These are phyloP conservation scores for Amorpha juglandis DNA, from an alignment of 2,888 invertebrate species.

Conservation along the genomic window DNA sequence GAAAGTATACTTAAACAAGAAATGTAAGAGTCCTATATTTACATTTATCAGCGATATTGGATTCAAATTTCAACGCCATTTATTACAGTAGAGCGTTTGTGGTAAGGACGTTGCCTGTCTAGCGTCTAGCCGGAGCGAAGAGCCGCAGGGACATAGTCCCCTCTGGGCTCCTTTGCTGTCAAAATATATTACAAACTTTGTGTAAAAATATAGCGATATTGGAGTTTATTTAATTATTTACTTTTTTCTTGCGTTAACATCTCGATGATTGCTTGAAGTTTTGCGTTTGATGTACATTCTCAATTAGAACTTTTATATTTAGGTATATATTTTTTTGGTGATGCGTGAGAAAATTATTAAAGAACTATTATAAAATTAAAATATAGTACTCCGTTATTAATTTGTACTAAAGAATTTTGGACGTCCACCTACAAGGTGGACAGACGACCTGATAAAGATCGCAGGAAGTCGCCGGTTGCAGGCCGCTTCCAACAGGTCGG, in stretches of 20 bases:
- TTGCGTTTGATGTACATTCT: too few relatives aligned
- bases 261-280: too few relatives aligned
- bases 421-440: too few relatives aligned
- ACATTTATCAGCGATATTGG: neutral
- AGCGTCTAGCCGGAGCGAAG: slow-evolving; percentile 33
- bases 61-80: neutral
- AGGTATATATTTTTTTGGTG: too few relatives aligned
- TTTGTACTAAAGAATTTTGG: too few relatives aligned
- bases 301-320: too few relatives aligned
- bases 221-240: neutral
- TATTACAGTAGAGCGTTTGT: neutral
- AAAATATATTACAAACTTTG: neutral
- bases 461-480: too few relatives aligned
- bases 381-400: too few relatives aligned
- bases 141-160: slow-evolving; percentile 26
- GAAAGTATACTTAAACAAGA: neutral
- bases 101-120: slow-evolving; percentile 38
- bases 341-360: too few relatives aligned
- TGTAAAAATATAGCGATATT: neutral
- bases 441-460: too few relatives aligned
- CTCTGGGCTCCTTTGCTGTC: slow-evolving; percentile 13
- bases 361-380: too few relatives aligned
- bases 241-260: neutral
- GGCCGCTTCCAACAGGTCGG: too few relatives aligned
- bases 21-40: neutral